Evolutionary conservation across 2,797 vertebrate species (phyloP), one percentile per base, ranked within the genome.

Genomic region (Luscinia luscinia): DNA sequence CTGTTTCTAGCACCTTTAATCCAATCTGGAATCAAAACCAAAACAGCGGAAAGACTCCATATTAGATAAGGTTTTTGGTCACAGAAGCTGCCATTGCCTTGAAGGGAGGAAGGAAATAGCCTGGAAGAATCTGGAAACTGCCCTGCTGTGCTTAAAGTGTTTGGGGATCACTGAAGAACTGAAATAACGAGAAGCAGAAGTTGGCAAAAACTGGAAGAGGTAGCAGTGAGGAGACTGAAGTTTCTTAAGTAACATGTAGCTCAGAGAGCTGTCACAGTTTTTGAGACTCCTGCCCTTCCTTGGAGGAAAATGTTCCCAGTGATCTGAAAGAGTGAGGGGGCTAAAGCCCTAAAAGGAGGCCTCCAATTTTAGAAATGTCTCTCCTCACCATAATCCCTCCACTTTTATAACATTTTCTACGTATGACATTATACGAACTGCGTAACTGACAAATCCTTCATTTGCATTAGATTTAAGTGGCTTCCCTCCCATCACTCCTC

Each of bases 401-500:
- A 26, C 84, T 96, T 94, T 87, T 96, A 77, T 90, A 92, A 90
- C 77, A 70, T 94, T 95, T 96, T 80, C 92, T 93, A 90, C 45
- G 58, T 96, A 95, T 96, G 94, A 92, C 88, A 95, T 93, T 68
- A 84, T 73, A 89, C 22, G 49, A 96, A 82, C 91, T 90, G 30
- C 15, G 24, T 91, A 96, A 94, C 91, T 95, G 96, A 97, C 96
- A 97, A 97, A 96, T 96, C 95, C 95, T 95, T 93, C 55, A 12
- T 96, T 97, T 94, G 87, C 93, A 55, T 96, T 96, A 89, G 92
- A 87, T 96, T 94, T 96, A 97, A 97, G 96, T 95, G 96, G 81
- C 94, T 96, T 94, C 84, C 86, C 89, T 93, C 78, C 92, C 70
- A 81, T 94, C 95, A 83, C 89, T 96, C 95, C 80, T 96, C 93